Evolutionary conservation across 2,113 vertebrate species (phyloP), one percentile per base, ranked within the genome.

Genomic region (Alethe diademata): DNA sequence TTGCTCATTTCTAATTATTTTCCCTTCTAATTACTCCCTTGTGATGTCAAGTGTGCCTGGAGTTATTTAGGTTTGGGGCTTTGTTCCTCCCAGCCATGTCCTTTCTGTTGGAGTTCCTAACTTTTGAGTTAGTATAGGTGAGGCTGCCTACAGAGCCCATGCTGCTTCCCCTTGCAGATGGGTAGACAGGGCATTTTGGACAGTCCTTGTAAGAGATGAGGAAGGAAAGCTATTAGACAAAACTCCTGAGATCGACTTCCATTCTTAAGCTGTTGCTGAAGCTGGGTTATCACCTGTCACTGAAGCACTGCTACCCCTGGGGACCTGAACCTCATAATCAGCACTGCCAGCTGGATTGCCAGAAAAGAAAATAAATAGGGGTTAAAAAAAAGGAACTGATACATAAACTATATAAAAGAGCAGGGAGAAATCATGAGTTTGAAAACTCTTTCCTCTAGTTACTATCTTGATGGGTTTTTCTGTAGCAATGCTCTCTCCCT

Each of bases 71-170:
- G 11, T 93, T 56, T 86, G 43, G 51, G 48, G 23, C 54, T 90
- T 78, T 60, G 25, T 67, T 45, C 9, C 12, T 19, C 5, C 26
- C n/a, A 33, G 18, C 61, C 67, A 11, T 58, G 57, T 78, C 29
- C 48, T 82, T 26, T 56, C 71, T 94, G 65, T 70, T 89, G 31
- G 95, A 96, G 56, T 64, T 86, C 62, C 92, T 89, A 54, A 62
- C 35, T 83, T 91, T 36, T 76, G 74, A 69, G 42, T 79, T 11
- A 14, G 54, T 91, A 1, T 42, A 48, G 57, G 43, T 56, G 47
- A 45, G 88, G 15, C 31, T 84, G 29, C 54, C 47, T 64, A 9
- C 48, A 62, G 2, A 82, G 72, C 35, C 23, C 38, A 29, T 42
- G 64, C 33, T 7, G 22, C 36, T 9, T 70, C 14, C 19, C 22